Base-by-base conservation (phyloP, 2,797 vertebrate species). In the Intellagama lesueurii region DNA sequence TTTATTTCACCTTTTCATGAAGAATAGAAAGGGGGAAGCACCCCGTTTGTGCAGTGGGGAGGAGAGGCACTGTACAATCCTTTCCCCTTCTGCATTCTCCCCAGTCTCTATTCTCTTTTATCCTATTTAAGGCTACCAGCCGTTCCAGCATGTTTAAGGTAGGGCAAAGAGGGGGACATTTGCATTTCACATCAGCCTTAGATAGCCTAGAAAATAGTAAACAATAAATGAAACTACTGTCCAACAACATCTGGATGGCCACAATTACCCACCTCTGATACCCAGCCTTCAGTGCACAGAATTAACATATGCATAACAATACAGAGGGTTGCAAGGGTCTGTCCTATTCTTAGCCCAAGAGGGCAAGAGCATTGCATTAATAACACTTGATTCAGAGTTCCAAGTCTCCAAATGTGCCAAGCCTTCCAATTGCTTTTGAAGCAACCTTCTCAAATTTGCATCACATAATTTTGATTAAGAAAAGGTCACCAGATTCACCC, bases 391-490 rank as follows among this genome's bases (percentile, higher is more conserved):
- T 82, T 90, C 40, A 47, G 26, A 77, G 7, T 68, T 35, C 47
- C 5, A 24, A 22, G 19, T 64, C 19, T 64, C 60, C 60, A 64
- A 64, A 64, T 52, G 0, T 81, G 0, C 70, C 68, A 52, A 72
- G 32, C n/a, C 75, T 32, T 79, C 68, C 76, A 73, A 86, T 0
- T 0, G 0, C 83, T 32, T 60, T 79, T 76, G 66, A 70, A 88
- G 8, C 56, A 56, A 80, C 47, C 91, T 75, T 79, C 92, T n/a
- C 60, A 87, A 0, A 26, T 91, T 91, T 77, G 44, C 60, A 30
- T 88, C 91, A 87, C 49, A 30, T 56, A 81, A 69, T 91, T 75
- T 81, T 81, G 68, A 89, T 94, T 87, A 85, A 92, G 75, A 82
- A 89, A 91, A 92, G 88, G 79, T 93, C 28, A 9, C 24, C 81